These are phyloP conservation scores for Drosophila erecta DNA, from an alignment of 1,140 invertebrate genomes.

Conservation along the genomic window DNA sequence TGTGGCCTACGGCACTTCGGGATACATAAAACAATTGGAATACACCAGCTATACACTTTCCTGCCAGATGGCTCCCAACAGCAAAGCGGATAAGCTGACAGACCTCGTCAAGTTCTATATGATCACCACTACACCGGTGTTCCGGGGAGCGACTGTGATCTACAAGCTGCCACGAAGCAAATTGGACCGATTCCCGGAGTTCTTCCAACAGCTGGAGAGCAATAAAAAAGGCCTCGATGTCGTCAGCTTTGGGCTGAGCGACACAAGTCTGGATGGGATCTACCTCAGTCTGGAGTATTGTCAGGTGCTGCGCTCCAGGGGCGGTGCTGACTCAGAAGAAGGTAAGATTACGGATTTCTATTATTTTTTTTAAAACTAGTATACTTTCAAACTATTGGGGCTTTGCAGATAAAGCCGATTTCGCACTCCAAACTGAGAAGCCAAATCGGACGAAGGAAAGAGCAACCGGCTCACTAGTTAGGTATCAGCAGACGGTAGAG, in stretches of 20 bases:
- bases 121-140: neutral
- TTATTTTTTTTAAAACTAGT: no score
- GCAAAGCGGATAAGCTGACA: constrained; percentile 6
- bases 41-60: constrained; percentile 84
- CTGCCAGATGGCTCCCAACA: constrained; percentile 16
- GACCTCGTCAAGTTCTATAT: neutral
- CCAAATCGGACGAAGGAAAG: neutral
- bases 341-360: neutral
- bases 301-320: neutral
- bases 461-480: neutral
- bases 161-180: constrained; percentile 4
- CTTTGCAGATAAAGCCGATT: neutral
- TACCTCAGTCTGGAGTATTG: constrained; percentile 62
- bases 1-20: constrained; percentile 92
- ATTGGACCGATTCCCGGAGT: neutral
- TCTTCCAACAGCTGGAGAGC: constrained; percentile 25
- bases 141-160: constrained; percentile 7
- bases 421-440: neutral
- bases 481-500: no score
- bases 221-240: neutral
- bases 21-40: constrained; percentile 93
- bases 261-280: constrained; percentile 96
- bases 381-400: no score
- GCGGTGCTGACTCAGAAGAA: neutral
- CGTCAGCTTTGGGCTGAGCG: constrained; percentile 92